These are phyloP conservation scores for Frieseomelitta varia DNA, from an alignment of 1,140 invertebrate species.

Conservation along the genomic window DNA sequence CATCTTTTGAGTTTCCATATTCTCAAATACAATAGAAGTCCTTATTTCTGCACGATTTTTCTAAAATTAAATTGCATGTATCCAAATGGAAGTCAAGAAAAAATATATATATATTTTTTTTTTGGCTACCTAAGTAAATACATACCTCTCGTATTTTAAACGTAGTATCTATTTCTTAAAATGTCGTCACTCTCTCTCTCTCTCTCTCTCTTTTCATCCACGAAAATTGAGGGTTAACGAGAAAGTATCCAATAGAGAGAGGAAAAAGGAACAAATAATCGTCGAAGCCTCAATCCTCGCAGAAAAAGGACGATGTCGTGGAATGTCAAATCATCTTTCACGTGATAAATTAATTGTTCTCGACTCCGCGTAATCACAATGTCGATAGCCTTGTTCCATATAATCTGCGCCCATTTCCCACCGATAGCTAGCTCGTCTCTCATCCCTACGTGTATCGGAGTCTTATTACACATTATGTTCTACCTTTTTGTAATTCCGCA, in stretches of 20 bases:
- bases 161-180: too few relatives aligned
- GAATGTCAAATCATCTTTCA: neutral
- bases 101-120: too few relatives aligned
- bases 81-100: too few relatives aligned
- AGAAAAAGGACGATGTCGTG: neutral
- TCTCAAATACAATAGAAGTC: neutral
- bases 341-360: neutral
- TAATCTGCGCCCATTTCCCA: constrained; percentile 1
- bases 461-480: too few relatives aligned
- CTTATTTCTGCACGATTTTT: too few relatives aligned
- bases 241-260: neutral
- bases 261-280: neutral
- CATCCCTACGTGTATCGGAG: too few relatives aligned
- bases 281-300: too few relatives aligned
- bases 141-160: too few relatives aligned
- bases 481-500: neutral
- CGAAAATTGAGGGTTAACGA: neutral
- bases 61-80: too few relatives aligned
- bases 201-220: neutral
- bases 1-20: neutral
- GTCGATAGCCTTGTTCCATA: neutral
- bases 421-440: neutral
- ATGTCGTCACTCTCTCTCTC: neutral
- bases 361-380: neutral
- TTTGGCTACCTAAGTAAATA: too few relatives aligned